Percentiles rank a stretch among this genome's conserved stretches.
Evolutionary conservation across 1,140 invertebrate species (phyloP).

Genomic region (Globodera rostochiensis): DNA sequence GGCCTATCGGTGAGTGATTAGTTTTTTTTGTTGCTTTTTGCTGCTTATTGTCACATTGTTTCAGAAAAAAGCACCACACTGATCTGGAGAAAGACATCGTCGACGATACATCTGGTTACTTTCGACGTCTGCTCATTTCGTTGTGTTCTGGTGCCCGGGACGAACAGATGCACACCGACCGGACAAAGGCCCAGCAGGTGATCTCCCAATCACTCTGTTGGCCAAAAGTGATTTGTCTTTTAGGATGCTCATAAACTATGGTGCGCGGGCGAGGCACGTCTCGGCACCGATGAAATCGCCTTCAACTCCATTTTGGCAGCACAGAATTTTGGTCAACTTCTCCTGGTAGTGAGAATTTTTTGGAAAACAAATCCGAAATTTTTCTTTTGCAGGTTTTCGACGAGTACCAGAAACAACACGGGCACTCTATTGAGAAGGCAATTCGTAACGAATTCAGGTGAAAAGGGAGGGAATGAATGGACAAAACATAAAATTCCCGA

Average conservation of each 20-base stretch:
- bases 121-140: slow-evolving; percentile 82
- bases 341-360: slow-evolving; percentile 71
- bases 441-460: slow-evolving; percentile 82
- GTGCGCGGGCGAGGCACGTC: slow-evolving; percentile 68
- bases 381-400: slow-evolving; percentile 68
- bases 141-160: slow-evolving; percentile 63
- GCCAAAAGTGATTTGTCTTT: slow-evolving; percentile 7
- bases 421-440: slow-evolving; percentile 80
- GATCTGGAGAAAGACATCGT: slow-evolving; percentile 83
- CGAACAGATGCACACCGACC: slow-evolving; percentile 59
- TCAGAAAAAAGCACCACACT: slow-evolving; percentile 77
- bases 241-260: slow-evolving; percentile 68
- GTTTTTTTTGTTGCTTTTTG: neutral
- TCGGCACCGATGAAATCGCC: slow-evolving; percentile 69
- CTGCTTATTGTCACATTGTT: neutral
- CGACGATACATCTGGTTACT: slow-evolving; percentile 88
- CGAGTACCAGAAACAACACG: slow-evolving; percentile 71
- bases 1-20: neutral
- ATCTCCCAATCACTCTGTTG: neutral
- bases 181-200: slow-evolving; percentile 54
- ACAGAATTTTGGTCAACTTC: slow-evolving; percentile 72
- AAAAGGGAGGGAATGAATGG: neutral
- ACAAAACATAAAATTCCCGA: too few relatives aligned
- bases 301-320: slow-evolving; percentile 65
- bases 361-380: too few relatives aligned